These are phyloP conservation scores for Hystrix brachyura DNA, from an alignment of 2,113 vertebrate species.

Conservation along the genomic window DNA sequence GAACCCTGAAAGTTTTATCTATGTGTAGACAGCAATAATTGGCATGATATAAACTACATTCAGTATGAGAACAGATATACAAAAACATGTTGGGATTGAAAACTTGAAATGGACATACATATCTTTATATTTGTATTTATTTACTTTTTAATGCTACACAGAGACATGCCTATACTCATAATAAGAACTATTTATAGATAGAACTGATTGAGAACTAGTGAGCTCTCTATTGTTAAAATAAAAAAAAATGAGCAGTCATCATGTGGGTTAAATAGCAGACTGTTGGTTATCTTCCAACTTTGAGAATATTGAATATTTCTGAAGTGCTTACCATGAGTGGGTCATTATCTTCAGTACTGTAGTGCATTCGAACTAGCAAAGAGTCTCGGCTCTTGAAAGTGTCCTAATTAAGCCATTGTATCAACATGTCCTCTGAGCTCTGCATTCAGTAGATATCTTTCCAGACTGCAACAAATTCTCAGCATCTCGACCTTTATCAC, in stretches of 20 bases:
- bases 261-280: neutral
- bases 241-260: slow-evolving; percentile 20
- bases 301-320: neutral
- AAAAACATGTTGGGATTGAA: neutral
- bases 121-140: neutral
- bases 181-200: neutral
- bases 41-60: neutral
- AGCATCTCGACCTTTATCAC: neutral
- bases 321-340: neutral
- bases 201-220: neutral
- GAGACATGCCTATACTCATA: neutral
- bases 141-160: neutral
- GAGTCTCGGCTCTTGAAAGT: neutral
- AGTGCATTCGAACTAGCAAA: neutral
- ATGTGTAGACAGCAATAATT: neutral
- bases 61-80: neutral
- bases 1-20: neutral
- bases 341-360: neutral
- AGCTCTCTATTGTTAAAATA: neutral
- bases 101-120: neutral
- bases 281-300: neutral
- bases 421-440: neutral
- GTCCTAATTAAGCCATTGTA: neutral
- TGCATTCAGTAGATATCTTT: neutral
- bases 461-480: neutral